Evolutionary conservation across 2,888 invertebrate species (phyloP).

Genomic region (Conus canariensis): DNA sequence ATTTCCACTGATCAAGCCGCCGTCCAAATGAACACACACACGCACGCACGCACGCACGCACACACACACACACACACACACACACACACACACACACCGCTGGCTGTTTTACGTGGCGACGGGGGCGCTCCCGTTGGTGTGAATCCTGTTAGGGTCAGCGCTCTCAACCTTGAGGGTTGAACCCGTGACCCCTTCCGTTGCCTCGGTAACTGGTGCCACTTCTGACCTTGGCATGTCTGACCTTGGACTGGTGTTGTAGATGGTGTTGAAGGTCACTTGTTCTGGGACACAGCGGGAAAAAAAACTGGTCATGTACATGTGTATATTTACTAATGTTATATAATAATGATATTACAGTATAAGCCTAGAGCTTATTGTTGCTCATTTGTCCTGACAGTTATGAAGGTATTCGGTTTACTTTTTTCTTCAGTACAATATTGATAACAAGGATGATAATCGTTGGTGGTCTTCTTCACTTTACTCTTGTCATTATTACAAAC

Average conservation of each 20-base stretch:
- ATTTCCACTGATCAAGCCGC: not conserved
- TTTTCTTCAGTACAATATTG: not conserved
- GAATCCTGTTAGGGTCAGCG: not conserved
- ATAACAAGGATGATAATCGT: not conserved
- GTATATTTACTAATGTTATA: not conserved
- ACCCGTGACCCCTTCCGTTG: not conserved
- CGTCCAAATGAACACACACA: too few species aligned
- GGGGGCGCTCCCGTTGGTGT: slow-evolving; percentile 10
- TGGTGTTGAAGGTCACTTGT: slow-evolving; percentile 40
- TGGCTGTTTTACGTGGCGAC: too few species aligned
- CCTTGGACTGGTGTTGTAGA: slow-evolving; percentile 13
- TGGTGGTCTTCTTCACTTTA: too few species aligned
- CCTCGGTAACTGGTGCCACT: slow-evolving; percentile 21
- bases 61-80: too few species aligned
- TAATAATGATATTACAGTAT: too few species aligned
- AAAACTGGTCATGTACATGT: not conserved
- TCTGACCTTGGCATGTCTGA: slow-evolving; percentile 21
- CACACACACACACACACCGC: too few species aligned
- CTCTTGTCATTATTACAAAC: too few species aligned
- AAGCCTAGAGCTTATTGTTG: too few species aligned
- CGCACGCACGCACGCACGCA: too few species aligned
- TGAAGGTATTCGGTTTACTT: too few species aligned
- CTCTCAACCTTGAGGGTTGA: not conserved
- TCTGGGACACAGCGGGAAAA: not conserved
- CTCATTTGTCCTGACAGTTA: too few species aligned